A percentile compares a stretch with the other conserved stretches of the same genome.
Conservation (phyloP, 2,113 vertebrate species). For the Onychorhynchus coronatus region DNA sequence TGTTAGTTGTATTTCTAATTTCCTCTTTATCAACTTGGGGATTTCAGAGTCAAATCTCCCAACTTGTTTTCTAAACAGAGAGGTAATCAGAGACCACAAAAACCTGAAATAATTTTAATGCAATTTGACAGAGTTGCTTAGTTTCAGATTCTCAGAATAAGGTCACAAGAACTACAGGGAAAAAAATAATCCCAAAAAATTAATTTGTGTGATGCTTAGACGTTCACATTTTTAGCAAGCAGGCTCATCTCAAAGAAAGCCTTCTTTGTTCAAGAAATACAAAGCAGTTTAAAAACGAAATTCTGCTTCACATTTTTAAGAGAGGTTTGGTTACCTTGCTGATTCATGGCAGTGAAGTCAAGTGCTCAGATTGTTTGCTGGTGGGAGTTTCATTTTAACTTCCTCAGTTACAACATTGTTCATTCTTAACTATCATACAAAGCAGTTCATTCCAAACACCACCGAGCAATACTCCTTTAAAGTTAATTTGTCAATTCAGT, state of each 20-base stretch:
- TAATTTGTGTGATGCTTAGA: background rate
- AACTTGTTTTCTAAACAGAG: background rate
- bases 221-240: conserved; percentile 17
- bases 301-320: conserved; percentile 29
- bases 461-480: background rate
- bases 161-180: background rate
- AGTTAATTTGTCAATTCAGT: conserved; percentile 25
- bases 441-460: background rate
- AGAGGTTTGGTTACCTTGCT: background rate
- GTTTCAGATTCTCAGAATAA: background rate
- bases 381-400: conserved; percentile 17
- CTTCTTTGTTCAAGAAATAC: conserved; percentile 14
- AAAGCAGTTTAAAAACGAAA: conserved; percentile 25
- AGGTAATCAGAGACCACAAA: background rate
- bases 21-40: background rate
- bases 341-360: background rate
- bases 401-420: background rate
- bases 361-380: background rate
- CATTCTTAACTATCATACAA: conserved; percentile 8
- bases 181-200: background rate
- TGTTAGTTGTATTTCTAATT: background rate
- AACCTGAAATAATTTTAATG: background rate
- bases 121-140: background rate
- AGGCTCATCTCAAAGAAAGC: conserved; percentile 24
- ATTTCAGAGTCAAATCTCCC: background rate